Evolutionary conservation across 1,140 invertebrate genomes (phyloP).

Genomic region (Ctenoplectra terminalis): DNA sequence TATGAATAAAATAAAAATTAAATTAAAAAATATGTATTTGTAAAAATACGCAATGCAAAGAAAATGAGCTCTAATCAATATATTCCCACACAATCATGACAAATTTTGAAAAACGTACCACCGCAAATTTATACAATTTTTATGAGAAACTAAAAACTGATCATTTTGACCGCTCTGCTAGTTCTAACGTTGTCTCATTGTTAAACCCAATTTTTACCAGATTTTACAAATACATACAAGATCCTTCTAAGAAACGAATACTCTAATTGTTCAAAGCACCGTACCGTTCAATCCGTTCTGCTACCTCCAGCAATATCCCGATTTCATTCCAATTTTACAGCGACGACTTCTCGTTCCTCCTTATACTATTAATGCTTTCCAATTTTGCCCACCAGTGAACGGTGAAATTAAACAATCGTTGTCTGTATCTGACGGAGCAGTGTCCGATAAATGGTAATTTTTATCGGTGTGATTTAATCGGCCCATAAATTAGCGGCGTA

Average conservation of each 20-base stretch:
- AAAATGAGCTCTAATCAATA: too few species aligned
- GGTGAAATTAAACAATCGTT: conserved; percentile 22
- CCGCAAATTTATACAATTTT: too few species aligned
- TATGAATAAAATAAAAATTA: too few species aligned
- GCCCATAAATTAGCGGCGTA: conserved; percentile 43
- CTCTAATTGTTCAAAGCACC: background rate
- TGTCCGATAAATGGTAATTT: conserved; percentile 43
- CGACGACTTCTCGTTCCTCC: background rate
- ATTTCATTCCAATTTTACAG: background rate
- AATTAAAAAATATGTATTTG: too few species aligned
- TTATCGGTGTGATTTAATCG: conserved; percentile 50
- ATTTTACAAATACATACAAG: background rate
- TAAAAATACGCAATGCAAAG: too few species aligned
- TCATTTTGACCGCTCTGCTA: too few species aligned
- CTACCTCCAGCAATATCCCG: background rate
- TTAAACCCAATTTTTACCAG: too few species aligned
- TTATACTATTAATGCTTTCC: background rate
- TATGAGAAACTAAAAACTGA: too few species aligned
- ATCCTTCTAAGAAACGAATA: background rate
- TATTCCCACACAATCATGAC: too few species aligned
- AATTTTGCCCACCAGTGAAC: conserved; percentile 9
- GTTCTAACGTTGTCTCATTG: too few species aligned
- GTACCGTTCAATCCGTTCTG: background rate
- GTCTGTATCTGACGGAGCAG: conserved; percentile 30
- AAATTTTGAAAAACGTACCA: too few species aligned